phyloP scores from a whole-genome alignment of 2,797 vertebrate genomes.

The Carduelis carduelis region DNA sequence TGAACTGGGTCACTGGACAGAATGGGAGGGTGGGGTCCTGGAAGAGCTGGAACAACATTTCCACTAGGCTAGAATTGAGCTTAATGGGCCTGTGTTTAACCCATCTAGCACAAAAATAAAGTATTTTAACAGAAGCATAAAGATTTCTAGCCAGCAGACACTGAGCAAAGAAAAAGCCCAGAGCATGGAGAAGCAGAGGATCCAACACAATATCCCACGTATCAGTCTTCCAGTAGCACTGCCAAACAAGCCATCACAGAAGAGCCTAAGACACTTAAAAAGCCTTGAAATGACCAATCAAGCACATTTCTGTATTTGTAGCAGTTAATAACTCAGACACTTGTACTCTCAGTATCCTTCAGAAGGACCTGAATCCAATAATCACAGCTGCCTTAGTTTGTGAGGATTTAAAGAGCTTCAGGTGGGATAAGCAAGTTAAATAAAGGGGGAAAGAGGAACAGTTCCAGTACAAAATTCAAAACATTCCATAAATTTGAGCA shows the following conservation, averaged over 20 bases:
- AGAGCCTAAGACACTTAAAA: neutral
- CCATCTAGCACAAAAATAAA: neutral
- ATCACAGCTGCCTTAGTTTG: neutral
- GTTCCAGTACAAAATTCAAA: neutral
- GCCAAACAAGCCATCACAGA: neutral
- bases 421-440: neutral
- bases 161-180: neutral
- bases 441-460: neutral
- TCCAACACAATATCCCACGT: fast-evolving
- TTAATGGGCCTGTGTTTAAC: neutral
- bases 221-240: neutral
- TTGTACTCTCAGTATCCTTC: neutral
- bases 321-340: neutral
- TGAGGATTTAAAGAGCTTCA: neutral
- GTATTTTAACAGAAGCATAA: neutral
- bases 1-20: neutral
- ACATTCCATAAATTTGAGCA: neutral
- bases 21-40: neutral
- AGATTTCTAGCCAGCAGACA: neutral
- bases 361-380: neutral
- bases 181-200: neutral
- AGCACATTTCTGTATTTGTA: neutral
- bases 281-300: neutral
- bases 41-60: neutral
- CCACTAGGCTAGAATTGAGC: neutral